Base-by-base conservation (phyloP, 2,888 invertebrate genomes). In the Torymus texanus region DNA sequence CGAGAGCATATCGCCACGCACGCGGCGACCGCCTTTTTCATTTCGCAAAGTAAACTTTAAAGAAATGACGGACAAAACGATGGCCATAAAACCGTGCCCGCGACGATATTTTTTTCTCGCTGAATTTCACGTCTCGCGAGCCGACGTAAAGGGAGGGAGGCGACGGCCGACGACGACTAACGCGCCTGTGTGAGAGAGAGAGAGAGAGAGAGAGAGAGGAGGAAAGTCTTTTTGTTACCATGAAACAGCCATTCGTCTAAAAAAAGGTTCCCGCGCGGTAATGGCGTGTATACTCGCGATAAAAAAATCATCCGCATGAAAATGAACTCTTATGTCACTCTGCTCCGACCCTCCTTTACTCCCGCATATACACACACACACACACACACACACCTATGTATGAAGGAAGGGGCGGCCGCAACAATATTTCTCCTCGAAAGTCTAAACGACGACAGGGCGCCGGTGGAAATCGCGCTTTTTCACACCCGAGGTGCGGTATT, bases 251-350 rank as follows among this genome's bases (percentile, higher is more conserved):
- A 81, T 81, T 78, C 71, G 58, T 78, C 71, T 67, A 75, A 80
- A 71, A 76, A 71, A 78, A 81, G 78, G 62, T 70, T 78, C 62
- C 58, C 59, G 55, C 63, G 59, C 55, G 75, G 81, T 81, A 81
- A 81, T 78, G 78, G 78, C 75, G 63, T 78, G 81, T 78, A 78
- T 65, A 78, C 55, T 63, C 72, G 75, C 78, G 81, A 81, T 81
- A 81, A 81, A 81, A 81, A 81, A 81, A 81, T 81, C 78, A 78
- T 78, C 78, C 78, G 41, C 72, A 75, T 75, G 75, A 81, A 78
- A 81, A 81, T 81, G 78, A 73, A 81, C 67, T 75, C 76, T 74
- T 74, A 74, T 70, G 78, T 67, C 78, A 73, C 53, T 51, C 50
- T 41, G 21, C 63, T 65, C 53, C 21, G 53, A 16, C 29, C 24